Evolutionary conservation across 2,888 invertebrate species (phyloP), one percentile per base, ranked within the genome.

Genomic region (Ametastegia equiseti): DNA sequence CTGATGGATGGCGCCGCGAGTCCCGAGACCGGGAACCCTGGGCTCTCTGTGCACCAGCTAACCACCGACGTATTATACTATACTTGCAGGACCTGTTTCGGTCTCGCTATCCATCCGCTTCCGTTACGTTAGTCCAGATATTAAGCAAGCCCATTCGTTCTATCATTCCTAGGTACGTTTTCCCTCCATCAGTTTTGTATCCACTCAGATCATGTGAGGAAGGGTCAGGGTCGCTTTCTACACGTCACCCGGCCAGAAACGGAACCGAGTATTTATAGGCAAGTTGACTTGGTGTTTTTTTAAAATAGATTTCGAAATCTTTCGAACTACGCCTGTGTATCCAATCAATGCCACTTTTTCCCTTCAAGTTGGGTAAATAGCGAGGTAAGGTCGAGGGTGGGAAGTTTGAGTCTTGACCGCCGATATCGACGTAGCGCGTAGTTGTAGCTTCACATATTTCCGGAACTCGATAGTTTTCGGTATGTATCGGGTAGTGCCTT

Each of bases 1-100:
- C 42, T 78, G 78, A 78, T 63, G 78, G 78, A 78, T 78, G 78
- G 78, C 60, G 75, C 71, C 71, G n/a, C n/a, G 47, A 30, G 60
- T 67, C 65, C 71, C 11, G 45, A 23, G 47, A 71, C 42, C n/a
- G n/a, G n/a, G n/a, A n/a, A n/a, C n/a, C n/a, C n/a, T n/a, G 42
- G 30, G 30, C 45, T 27, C 27, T 13, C 13, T 45, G n/a, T 39
- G 65, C 45, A 45, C 13, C 42, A 27, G 19, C 30, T 30, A 11
- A 42, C 50, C 54, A 23, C 54, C 36, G 54, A 54, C 36, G 30
- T 47, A 15, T 47, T n/a, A 6, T 27, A 27, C 69, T 4, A 19
- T 4, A 3, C 9, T 39, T 39, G 27, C 27, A 47, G 11, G 60
- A 23, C 7, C 30, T 2, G n/a, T n/a, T n/a, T n/a, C n/a, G n/a